Evolutionary conservation across 2,797 vertebrate species (phyloP).

Genomic region (Tauraco hartlaubi): DNA sequence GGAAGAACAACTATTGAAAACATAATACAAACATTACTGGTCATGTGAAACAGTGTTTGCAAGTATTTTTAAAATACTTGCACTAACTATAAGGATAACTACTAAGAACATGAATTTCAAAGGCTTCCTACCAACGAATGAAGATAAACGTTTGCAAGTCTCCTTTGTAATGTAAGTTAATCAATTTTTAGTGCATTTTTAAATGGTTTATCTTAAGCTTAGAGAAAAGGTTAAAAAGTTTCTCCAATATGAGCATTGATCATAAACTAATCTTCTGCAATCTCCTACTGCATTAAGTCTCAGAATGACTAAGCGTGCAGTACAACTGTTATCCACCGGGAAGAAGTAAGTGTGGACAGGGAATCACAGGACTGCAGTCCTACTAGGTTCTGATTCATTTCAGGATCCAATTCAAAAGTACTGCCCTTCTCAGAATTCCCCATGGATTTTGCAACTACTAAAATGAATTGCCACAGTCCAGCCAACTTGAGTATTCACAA

Average conservation of each 20-base stretch:
- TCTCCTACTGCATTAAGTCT: not conserved
- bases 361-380: not conserved
- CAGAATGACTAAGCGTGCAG: not conserved
- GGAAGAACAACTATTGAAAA: constrained; percentile 40
- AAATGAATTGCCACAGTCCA: not conserved
- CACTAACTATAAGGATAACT: not conserved
- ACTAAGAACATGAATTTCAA: not conserved
- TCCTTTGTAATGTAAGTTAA: not conserved
- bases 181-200: not conserved
- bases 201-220: not conserved
- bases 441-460: not conserved
- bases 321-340: not conserved
- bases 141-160: not conserved
- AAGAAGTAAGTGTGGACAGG: not conserved
- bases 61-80: constrained; percentile 24
- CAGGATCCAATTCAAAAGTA: not conserved
- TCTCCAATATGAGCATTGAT: not conserved
- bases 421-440: not conserved
- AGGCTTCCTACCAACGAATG: not conserved
- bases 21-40: constrained; percentile 40
- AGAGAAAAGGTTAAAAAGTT: not conserved
- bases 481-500: not conserved
- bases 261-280: not conserved
- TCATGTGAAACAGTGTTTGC: constrained; percentile 15
- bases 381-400: not conserved